These are phyloP conservation scores for Goniozus legneri DNA, from an alignment of 1,140 invertebrate genomes.

Conservation along the genomic window DNA sequence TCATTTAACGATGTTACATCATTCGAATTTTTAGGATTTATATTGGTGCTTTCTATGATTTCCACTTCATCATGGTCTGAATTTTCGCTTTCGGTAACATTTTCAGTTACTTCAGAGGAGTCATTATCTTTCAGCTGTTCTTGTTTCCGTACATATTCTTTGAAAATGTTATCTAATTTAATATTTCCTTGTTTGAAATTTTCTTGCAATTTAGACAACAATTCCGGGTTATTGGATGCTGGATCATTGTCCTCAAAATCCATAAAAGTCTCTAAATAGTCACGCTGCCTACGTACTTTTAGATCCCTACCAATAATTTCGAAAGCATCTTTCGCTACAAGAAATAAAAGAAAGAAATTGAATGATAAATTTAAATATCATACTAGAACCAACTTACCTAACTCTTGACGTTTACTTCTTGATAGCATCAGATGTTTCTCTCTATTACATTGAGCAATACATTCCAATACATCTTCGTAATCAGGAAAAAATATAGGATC, in stretches of 20 bases:
- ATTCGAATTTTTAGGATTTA: too few relatives aligned
- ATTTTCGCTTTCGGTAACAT: slow-evolving; percentile 17
- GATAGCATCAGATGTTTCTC: slow-evolving; percentile 44
- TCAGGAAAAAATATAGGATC: slow-evolving; percentile 53
- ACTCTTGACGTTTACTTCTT: slow-evolving; percentile 39
- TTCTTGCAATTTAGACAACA: slow-evolving; percentile 47
- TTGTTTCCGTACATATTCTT: slow-evolving; percentile 42
- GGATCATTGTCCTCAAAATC: slow-evolving; percentile 55
- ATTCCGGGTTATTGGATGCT: slow-evolving; percentile 45
- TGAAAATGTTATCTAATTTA: slow-evolving; percentile 48
- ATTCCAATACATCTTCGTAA: slow-evolving; percentile 57
- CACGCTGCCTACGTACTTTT: slow-evolving; percentile 52
- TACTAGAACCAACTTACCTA: slow-evolving; percentile 54
- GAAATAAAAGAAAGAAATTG: slow-evolving; percentile 16
- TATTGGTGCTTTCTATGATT: slow-evolving; percentile 1
- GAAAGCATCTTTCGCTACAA: slow-evolving; percentile 56
- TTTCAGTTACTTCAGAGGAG: slow-evolving; percentile 19
- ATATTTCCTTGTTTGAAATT: slow-evolving; percentile 37
- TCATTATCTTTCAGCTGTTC: slow-evolving; percentile 30
- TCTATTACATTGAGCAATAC: slow-evolving; percentile 48
- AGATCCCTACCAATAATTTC: slow-evolving; percentile 54
- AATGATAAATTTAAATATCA: too few relatives aligned
- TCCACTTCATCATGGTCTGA: slow-evolving; percentile 11
- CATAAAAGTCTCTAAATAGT: slow-evolving; percentile 55
- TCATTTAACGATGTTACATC: not conserved